phyloP scores from a whole-genome alignment of 1,140 invertebrate species.

The Asbolus verrucosus region DNA sequence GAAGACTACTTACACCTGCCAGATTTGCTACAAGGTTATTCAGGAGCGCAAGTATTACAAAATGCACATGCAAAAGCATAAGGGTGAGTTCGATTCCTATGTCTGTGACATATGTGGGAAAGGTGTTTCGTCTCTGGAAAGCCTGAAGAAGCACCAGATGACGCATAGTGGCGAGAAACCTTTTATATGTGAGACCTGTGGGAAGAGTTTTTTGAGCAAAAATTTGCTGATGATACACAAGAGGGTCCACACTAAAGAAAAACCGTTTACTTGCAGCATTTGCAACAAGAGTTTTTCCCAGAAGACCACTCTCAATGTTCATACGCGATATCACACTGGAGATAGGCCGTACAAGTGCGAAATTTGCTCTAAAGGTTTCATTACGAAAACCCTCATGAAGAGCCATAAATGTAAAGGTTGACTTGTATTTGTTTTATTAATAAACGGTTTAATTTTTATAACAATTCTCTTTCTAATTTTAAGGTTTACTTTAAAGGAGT shows the following conservation, averaged over 20 bases:
- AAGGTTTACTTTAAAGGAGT: too few species aligned
- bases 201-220: conserved; percentile 13
- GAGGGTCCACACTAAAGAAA: conserved; percentile 65
- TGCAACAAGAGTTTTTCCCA: conserved; percentile 73
- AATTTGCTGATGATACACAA: conserved; percentile 58
- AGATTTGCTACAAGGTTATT: conserved; percentile 32
- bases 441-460: too few species aligned
- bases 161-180: conserved; percentile 39
- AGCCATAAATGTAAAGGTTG: too few species aligned
- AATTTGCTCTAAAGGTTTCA: conserved; percentile 73
- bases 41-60: too few species aligned
- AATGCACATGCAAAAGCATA: not conserved
- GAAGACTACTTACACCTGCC: conserved; percentile 31
- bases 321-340: conserved; percentile 73
- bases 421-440: too few species aligned
- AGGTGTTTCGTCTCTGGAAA: not conserved
- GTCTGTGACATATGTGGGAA: not conserved
- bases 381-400: conserved; percentile 63
- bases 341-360: conserved; percentile 66
- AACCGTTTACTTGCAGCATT: conserved; percentile 65
- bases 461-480: too few species aligned
- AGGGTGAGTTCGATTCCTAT: not conserved
- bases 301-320: conserved; percentile 71
- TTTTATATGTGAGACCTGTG: conserved; percentile 42
- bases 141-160: not conserved